Evolutionary conservation across 92 coral and sea anemone genomes (phyloP).

Genomic region (Porites evermanni): DNA sequence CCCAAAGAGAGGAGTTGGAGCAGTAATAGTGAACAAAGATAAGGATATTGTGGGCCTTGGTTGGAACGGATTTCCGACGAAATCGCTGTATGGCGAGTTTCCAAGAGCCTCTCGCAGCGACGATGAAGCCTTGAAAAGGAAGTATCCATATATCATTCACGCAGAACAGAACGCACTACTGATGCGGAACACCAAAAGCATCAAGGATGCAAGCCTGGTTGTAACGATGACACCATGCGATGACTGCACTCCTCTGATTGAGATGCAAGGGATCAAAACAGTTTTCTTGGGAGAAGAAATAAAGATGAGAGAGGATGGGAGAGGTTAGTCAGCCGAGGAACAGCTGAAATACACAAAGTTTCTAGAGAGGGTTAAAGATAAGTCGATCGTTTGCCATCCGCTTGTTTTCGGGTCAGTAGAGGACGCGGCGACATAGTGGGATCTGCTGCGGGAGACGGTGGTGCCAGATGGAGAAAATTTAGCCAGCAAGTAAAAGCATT

Average conservation of each 20-base stretch:
- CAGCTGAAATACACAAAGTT: background rate
- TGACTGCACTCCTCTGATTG: slow-evolving; percentile 80
- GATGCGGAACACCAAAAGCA: slow-evolving; percentile 60
- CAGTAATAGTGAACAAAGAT: slow-evolving; percentile 61
- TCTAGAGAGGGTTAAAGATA: background rate
- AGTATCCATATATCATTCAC: slow-evolving; percentile 77
- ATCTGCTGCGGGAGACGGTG: too few relatives aligned
- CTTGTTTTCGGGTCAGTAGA: too few relatives aligned
- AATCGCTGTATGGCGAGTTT: slow-evolving; percentile 85
- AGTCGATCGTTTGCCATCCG: too few relatives aligned
- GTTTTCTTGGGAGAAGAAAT: background rate
- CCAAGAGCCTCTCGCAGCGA: slow-evolving; percentile 47
- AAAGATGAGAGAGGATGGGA: background rate
- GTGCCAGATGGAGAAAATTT: too few relatives aligned
- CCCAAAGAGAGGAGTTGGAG: slow-evolving; percentile 72
- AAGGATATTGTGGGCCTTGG: slow-evolving; percentile 71
- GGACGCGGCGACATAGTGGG: too few relatives aligned
- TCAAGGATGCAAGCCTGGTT: slow-evolving; percentile 65
- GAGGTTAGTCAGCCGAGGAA: too few relatives aligned
- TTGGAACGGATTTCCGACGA: slow-evolving; percentile 90
- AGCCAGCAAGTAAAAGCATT: too few relatives aligned
- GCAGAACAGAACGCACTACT: slow-evolving; percentile 87
- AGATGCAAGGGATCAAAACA: slow-evolving; percentile 32
- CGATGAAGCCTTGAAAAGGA: background rate
- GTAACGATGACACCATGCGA: slow-evolving; percentile 87